Percentiles rank a stretch among this genome's conserved stretches.
phyloP scores from a whole-genome alignment of 1,140 invertebrate species.

The Temnothorax curvispinosus region DNA sequence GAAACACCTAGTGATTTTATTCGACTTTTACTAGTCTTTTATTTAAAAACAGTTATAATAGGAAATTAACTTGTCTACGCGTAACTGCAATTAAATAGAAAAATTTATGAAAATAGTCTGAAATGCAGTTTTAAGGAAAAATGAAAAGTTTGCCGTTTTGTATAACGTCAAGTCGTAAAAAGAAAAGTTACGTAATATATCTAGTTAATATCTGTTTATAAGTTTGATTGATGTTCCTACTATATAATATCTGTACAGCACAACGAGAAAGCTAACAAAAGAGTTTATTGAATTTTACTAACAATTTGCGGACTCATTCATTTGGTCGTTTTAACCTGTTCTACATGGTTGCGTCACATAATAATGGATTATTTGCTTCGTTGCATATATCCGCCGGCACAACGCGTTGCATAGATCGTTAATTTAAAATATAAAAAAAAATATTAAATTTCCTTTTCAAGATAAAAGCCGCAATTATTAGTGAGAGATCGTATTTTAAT shows the following conservation, averaged over 20 bases:
- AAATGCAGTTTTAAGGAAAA: neutral
- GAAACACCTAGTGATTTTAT: neutral
- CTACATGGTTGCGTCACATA: neutral
- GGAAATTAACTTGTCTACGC: neutral
- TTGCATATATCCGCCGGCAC: neutral
- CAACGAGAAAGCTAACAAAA: neutral
- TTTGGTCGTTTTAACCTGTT: conserved; percentile 17
- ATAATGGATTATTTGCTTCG: conserved; percentile 29
- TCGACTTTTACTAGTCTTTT: neutral
- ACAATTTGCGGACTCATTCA: conserved; percentile 4
- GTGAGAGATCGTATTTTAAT: conserved; percentile 1
- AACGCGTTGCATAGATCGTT: neutral
- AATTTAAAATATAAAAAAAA: conserved; percentile 32
- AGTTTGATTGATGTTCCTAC: conserved; percentile 33
- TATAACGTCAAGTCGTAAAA: neutral
- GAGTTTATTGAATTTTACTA: conserved; percentile 12
- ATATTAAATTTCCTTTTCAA: conserved; percentile 15
- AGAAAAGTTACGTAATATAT: neutral
- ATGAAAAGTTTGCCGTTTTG: neutral
- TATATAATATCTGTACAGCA: neutral
- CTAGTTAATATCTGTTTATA: neutral
- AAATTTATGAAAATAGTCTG: neutral
- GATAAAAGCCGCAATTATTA: conserved; percentile 6
- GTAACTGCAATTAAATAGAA: neutral
- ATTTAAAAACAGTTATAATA: neutral